phyloP scores from a whole-genome alignment of 1,140 invertebrate genomes.

The Ceratina calcarata region DNA sequence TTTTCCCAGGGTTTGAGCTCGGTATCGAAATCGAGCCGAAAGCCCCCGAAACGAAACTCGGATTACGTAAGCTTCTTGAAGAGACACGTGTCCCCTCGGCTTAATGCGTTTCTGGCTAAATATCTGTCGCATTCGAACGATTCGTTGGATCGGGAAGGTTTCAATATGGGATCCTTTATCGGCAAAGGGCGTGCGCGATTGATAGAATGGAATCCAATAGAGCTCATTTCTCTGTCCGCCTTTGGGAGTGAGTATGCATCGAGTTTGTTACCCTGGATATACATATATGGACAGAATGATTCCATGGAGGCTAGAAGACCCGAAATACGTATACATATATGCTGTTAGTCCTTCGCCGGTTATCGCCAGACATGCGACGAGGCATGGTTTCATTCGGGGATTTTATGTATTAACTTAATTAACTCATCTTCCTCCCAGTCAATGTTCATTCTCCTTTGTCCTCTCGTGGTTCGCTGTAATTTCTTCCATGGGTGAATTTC shows the following conservation, averaged over 20 bases:
- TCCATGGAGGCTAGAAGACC: too few species aligned
- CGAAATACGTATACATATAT: too few species aligned
- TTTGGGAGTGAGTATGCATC: neutral
- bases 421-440: neutral
- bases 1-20: neutral
- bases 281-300: conserved; percentile 7
- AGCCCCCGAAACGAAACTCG: neutral
- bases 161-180: neutral
- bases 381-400: neutral
- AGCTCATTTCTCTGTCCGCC: neutral
- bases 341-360: neutral
- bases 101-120: conserved; percentile 5
- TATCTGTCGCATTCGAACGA: neutral
- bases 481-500: too few species aligned
- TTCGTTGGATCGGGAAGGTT: neutral
- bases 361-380: conserved; percentile 4
- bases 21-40: neutral
- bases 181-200: conserved; percentile 10
- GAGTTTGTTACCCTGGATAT: neutral
- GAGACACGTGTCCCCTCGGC: neutral
- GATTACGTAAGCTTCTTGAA: conserved; percentile 9
- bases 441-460: neutral
- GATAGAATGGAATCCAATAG: conserved; percentile 21
- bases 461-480: too few species aligned
- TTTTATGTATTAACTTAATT: neutral